These are phyloP conservation scores for Argyrosomus regius DNA, from an alignment of 2,797 vertebrate species.

Conservation along the genomic window DNA sequence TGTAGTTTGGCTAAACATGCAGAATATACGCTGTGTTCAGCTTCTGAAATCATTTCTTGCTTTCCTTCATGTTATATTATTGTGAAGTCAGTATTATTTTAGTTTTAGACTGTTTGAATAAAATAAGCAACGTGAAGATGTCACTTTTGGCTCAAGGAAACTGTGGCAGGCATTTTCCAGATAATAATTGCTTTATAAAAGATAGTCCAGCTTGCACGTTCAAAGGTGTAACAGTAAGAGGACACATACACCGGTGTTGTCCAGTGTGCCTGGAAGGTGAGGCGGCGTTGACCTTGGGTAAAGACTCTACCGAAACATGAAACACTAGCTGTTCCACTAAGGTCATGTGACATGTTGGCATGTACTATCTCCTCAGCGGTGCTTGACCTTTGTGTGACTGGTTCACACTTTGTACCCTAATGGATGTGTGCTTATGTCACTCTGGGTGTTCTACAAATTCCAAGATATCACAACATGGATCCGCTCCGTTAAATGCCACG, in stretches of 20 bases:
- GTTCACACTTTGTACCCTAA: conserved; percentile 39
- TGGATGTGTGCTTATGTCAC: conserved; percentile 42
- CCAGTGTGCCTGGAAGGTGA: conserved; percentile 41
- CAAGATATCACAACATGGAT: conserved; percentile 33
- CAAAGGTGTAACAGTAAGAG: not conserved
- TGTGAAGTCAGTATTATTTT: not conserved
- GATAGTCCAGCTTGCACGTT: not conserved
- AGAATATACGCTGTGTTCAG: not conserved
- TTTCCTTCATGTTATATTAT: not conserved
- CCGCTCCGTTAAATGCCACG: not conserved
- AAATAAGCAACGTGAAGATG: not conserved
- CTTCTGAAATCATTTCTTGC: not conserved
- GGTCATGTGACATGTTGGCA: conserved; percentile 60
- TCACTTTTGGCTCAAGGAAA: not conserved
- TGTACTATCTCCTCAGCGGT: conserved; percentile 50
- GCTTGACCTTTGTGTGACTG: conserved; percentile 53
- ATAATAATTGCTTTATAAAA: not conserved
- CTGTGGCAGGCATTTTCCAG: no score
- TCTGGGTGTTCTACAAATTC: conserved; percentile 40
- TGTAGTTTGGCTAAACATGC: not conserved
- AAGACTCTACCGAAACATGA: conserved; percentile 65
- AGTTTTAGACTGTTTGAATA: not conserved
- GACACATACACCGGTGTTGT: conserved; percentile 16
- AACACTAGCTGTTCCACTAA: conserved; percentile 60
- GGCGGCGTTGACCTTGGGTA: conserved; percentile 56